Evolutionary conservation across 2,113 vertebrate genomes (phyloP), one percentile per base, ranked within the genome.

Genomic region (Paralichthys olivaceus): DNA sequence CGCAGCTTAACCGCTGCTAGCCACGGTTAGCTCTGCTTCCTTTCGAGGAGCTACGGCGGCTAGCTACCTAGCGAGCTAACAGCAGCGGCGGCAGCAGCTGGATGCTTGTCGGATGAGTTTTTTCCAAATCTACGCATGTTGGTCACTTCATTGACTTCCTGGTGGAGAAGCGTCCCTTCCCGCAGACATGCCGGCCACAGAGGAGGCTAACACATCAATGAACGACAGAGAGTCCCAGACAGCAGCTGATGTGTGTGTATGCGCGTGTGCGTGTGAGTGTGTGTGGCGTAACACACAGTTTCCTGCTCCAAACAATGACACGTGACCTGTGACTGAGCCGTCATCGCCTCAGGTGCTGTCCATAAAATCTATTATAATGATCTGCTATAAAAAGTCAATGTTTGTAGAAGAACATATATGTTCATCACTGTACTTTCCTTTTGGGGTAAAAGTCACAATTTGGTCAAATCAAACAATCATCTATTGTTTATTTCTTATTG

Each of bases 261-360:
- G 67, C 17, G 55, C 2, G 72, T 28, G 67, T n/a, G 56, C 2
- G 57, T 32, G 57, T 85, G 72, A 25, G 67, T 19, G 53, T 2
- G 34, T 62, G 37, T 23, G 55, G 55, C 79, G 67, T 25, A 59
- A 67, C 84, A 4, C 12, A 14, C 84, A 7, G 82, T 73, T 93
- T 91, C 90, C 91, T 88, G 90, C 70, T 74, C 89, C 3, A 92
- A 93, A 92, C 87, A 91, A 86, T 70, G 6, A 6, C 91, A 92
- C 86, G 92, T 93, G 90, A 88, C 22, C 68, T 66, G 25, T 6
- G 47, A 20, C 61, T 40, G 9, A 7, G 55, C 20, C 84, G 81
- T 84, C 75, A 47, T 69, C 72, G 19, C 61, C 55, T 1, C 72
- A 79, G 76, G 79, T 82, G 65, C 14, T 20, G 40, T 12, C 2